A percentile compares a stretch with the other conserved stretches of the same genome.
Conservation (phyloP, 2,113 vertebrate species). For the Prunella himalayana region DNA sequence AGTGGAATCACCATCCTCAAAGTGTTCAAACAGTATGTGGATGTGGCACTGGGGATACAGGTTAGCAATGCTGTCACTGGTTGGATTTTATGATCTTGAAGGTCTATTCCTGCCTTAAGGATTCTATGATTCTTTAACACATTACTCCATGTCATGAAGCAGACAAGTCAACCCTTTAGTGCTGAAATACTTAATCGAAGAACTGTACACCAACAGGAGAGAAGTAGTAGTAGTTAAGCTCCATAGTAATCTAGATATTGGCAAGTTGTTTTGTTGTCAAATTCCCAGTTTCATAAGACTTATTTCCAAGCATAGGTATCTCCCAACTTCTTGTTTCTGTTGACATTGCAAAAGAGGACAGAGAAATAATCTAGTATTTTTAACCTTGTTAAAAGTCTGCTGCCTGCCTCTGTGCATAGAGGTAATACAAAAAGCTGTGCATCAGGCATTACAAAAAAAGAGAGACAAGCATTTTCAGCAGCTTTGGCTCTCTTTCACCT, state of each 20-base stretch:
- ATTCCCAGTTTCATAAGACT: background rate
- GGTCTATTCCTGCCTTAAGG: background rate
- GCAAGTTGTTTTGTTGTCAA: background rate
- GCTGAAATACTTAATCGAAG: background rate
- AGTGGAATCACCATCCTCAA: background rate
- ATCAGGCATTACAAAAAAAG: background rate
- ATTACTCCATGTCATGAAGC: background rate
- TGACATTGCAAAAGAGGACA: background rate
- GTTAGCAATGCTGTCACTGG: background rate
- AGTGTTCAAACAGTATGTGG: background rate
- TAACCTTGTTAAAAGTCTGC: background rate
- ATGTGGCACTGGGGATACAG: background rate
- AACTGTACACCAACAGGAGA: rapidly evolving
- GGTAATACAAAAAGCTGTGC: background rate
- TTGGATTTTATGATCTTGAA: background rate
- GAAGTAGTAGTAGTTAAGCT: background rate
- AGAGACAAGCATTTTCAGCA: background rate
- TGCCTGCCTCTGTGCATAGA: background rate
- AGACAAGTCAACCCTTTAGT: background rate
- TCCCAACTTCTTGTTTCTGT: background rate
- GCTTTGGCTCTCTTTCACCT: background rate
- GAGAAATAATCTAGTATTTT: background rate
- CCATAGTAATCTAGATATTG: background rate
- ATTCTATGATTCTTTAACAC: background rate
- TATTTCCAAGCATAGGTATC: background rate